Conservation (phyloP, 1,140 invertebrate species). For the Whitmania pigra region DNA sequence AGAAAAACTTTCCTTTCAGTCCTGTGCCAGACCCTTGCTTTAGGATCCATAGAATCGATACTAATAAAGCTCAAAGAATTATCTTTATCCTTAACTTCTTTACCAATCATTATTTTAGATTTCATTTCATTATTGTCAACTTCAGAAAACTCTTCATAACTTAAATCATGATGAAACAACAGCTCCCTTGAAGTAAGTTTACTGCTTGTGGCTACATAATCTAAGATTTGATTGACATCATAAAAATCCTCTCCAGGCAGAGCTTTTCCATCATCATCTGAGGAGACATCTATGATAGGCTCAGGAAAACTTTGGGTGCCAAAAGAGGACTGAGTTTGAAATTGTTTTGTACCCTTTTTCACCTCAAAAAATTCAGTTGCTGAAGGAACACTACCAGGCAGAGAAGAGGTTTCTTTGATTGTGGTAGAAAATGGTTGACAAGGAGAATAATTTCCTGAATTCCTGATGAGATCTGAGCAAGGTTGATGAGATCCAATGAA, state of each 20-base stretch:
- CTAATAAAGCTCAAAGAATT: neutral
- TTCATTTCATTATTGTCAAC: neutral
- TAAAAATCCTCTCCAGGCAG: slow-evolving; percentile 1
- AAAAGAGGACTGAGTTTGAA: slow-evolving; percentile 4
- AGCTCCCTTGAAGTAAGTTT: slow-evolving; percentile 1
- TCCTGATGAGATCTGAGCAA: too few species aligned
- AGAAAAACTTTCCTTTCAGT: neutral
- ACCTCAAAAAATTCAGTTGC: too few species aligned
- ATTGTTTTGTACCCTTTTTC: neutral
- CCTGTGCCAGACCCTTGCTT: too few species aligned
- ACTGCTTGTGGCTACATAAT: neutral
- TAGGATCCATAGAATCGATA: too few species aligned
- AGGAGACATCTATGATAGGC: slow-evolving; percentile 1
- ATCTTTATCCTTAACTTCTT: neutral
- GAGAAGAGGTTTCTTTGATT: too few species aligned
- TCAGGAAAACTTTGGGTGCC: slow-evolving; percentile 8
- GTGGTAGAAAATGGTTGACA: too few species aligned
- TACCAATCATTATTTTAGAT: neutral
- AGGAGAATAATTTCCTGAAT: too few species aligned
- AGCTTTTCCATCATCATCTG: neutral
- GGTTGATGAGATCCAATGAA: too few species aligned
- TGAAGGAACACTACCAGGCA: too few species aligned
- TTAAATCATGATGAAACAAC: neutral
- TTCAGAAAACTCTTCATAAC: neutral
- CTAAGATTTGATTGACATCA: slow-evolving; percentile 8